A percentile compares a stretch with the other conserved stretches of the same genome.
Conservation (phyloP, 2,888 invertebrate species). For the Zele albiditarsus region DNA sequence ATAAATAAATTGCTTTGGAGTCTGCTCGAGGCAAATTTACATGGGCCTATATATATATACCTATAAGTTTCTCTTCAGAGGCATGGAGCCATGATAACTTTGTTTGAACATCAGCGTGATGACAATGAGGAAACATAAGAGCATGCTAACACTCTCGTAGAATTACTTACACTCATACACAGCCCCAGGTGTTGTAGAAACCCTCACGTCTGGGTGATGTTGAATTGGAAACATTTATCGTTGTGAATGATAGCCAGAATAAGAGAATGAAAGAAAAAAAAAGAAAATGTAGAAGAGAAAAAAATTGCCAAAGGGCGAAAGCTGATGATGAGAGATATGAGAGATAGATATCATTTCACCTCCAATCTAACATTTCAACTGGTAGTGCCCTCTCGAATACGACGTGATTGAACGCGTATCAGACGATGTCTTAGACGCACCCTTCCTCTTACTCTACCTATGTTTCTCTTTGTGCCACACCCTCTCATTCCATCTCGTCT, state of each 20-base stretch:
- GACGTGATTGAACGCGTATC: constrained; percentile 45
- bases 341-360: neutral
- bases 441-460: constrained; percentile 39
- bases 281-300: neutral
- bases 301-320: neutral
- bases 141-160: neutral
- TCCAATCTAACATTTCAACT: constrained; percentile 9
- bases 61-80: neutral
- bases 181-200: neutral
- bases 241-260: constrained; percentile 3
- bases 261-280: neutral
- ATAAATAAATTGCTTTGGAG: constrained; percentile 28
- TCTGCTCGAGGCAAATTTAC: constrained; percentile 12
- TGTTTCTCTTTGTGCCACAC: neutral
- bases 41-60: neutral
- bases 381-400: constrained; percentile 53
- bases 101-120: neutral
- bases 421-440: constrained; percentile 32
- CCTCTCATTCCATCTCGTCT: neutral
- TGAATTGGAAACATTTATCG: constrained; percentile 21
- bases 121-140: neutral
- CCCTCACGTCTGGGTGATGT: neutral
- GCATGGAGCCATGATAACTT: neutral
- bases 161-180: neutral
- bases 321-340: constrained; percentile 6